Conservation (phyloP, 2,888 invertebrate species). For the Tuta absoluta region DNA sequence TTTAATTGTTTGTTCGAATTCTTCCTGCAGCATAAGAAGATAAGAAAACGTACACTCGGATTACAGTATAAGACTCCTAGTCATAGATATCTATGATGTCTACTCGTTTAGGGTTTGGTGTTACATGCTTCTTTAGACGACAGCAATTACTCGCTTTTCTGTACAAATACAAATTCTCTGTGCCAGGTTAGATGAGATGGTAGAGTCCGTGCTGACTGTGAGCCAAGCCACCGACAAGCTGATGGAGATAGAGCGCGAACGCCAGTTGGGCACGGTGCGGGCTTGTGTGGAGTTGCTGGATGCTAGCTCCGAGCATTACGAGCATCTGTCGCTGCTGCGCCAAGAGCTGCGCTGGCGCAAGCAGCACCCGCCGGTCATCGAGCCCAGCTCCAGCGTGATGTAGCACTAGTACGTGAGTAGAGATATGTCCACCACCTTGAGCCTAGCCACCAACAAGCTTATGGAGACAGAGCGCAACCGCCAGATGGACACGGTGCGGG, state of each 20-base stretch:
- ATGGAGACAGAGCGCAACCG: conserved; percentile 58
- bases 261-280: conserved; percentile 57
- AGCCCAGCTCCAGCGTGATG: conserved; percentile 49
- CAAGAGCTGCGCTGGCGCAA: conserved; percentile 58
- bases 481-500: conserved; percentile 56
- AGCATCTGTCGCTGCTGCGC: conserved; percentile 60
- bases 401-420: conserved; percentile 43
- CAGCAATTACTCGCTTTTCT: too few species aligned
- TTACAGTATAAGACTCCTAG: too few species aligned
- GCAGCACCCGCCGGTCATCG: conserved; percentile 60
- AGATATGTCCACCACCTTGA: conserved; percentile 57
- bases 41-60: too few species aligned
- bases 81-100: too few species aligned
- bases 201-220: conserved; percentile 60
- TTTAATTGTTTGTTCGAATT: too few species aligned
- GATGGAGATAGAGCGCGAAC: conserved; percentile 56
- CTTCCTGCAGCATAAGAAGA: too few species aligned
- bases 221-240: conserved; percentile 59
- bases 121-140: too few species aligned
- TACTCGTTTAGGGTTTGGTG: too few species aligned
- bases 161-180: not conserved
- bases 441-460: conserved; percentile 57
- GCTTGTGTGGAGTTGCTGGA: conserved; percentile 64
- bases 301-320: conserved; percentile 67
- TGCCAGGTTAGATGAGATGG: conserved; percentile 65